Evolutionary conservation across 2,797 vertebrate genomes (phyloP).

Genomic region (Darevskia mixta): DNA sequence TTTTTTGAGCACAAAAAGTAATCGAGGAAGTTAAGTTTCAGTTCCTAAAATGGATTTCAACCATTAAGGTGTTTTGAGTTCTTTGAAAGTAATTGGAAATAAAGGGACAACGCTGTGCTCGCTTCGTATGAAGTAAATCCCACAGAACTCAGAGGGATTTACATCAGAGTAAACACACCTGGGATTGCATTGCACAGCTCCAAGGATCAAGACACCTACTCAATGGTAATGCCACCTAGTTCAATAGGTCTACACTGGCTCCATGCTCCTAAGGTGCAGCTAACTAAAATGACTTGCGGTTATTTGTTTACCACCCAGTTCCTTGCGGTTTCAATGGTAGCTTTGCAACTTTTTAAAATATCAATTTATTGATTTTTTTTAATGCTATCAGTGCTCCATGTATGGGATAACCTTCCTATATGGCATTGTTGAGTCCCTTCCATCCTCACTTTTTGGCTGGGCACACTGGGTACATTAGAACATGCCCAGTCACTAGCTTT

Average conservation of each 20-base stretch:
- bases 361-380: no score
- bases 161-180: not conserved
- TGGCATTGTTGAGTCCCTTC: no score
- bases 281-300: not conserved
- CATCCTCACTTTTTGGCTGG: no score
- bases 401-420: no score
- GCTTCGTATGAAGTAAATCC: not conserved
- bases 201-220: not conserved
- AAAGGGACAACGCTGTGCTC: not conserved
- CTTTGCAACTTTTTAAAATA: no score
- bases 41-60: not conserved
- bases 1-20: not conserved
- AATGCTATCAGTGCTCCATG: no score
- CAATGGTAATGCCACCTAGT: not conserved
- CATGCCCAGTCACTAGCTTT: no score
- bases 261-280: not conserved
- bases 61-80: not conserved
- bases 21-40: not conserved
- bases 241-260: not conserved
- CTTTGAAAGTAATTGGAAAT: not conserved
- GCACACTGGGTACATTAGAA: no score
- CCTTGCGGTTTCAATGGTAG: not conserved
- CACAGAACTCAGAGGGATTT: not conserved
- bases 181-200: not conserved
- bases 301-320: not conserved